Evolutionary conservation across 2,888 invertebrate species (phyloP), one percentile per base, ranked within the genome.

Genomic region (Leptopterna dolabrata): DNA sequence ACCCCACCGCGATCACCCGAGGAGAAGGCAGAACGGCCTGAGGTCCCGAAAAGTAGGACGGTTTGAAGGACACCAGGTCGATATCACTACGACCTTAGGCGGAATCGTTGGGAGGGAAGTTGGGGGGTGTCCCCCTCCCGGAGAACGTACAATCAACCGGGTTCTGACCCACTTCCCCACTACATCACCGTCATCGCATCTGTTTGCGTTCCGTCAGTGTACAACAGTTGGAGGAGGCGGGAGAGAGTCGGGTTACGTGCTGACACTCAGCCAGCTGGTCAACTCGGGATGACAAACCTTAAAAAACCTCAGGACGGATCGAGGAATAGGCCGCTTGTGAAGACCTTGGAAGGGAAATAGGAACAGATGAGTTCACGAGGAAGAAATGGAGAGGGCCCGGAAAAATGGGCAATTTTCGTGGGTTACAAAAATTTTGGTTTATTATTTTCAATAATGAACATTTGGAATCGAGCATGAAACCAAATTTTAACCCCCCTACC

Each of bases 31-130:
- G 27, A 63, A 36, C 41, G 41, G 70, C 41, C 24, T 30, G 70
- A 41, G 24, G 70, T 36, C 70, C 70, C 63, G 29, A 70, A 83
- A 83, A 83, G 83, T 83, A 83, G 83, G 83, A 70, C 83, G 70
- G 70, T 70, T 55, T 70, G 83, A 83, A 83, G 83, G 83, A 83
- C 83, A 70, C 47, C 63, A 83, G 83, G 83, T 83, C 83, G 83
- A 83, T 83, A 83, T 83, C 63, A 70, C 83, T 83, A 83, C 83
- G 83, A 82, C 82, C 82, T 82, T 82, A 82, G 51, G 29, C 30
- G 29, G 81, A 30, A 41, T 24, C 16, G 81, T 55, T 14, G 63
- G 29, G 55, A 7, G 51, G 81, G 30, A 24, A 24, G 27, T 1
- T 4, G 78, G 73, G 36, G 16, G 73, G 30, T 30, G n/a, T 14